phyloP scores from a whole-genome alignment of 2,797 vertebrate species.

The Helostoma temminkii region DNA sequence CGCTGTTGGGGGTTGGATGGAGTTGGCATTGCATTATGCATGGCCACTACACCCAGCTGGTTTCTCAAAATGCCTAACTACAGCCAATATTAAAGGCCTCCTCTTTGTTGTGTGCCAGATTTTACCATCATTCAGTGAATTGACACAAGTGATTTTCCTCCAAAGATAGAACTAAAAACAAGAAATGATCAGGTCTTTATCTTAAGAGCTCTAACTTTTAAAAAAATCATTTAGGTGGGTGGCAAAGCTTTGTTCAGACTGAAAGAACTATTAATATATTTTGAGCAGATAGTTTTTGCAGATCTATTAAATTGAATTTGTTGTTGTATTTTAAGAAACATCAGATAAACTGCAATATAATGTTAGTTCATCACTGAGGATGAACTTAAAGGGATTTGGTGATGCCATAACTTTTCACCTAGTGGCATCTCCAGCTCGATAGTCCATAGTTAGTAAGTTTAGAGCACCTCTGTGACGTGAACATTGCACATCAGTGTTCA shows the following conservation, averaged over 20 bases:
- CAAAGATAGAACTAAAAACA: not conserved
- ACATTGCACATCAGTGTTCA: no score
- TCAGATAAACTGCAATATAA: not conserved
- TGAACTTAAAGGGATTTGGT: not conserved
- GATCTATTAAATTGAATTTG: no score
- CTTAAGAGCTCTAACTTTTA: no score
- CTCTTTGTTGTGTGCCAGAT: slow-evolving; percentile 1
- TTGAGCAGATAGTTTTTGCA: no score
- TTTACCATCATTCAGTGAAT: slow-evolving; percentile 2
- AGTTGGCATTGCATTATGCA: slow-evolving; percentile 41
- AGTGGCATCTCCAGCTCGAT: not conserved
- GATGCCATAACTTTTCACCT: not conserved
- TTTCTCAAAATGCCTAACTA: slow-evolving; percentile 44
- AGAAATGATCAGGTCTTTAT: not conserved
- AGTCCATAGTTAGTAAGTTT: no score
- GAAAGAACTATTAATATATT: no score
- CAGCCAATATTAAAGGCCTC: slow-evolving; percentile 14
- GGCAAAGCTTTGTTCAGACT: no score
- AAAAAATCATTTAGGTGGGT: no score
- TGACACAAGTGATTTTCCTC: not conserved
- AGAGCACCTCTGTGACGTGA: no score
- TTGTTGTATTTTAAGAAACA: not conserved
- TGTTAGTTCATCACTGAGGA: not conserved
- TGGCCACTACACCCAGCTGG: slow-evolving; percentile 57
- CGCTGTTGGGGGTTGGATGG: slow-evolving; percentile 51